Base-by-base conservation (phyloP, 2,113 vertebrate species). In the Syrmaticus mikado region DNA sequence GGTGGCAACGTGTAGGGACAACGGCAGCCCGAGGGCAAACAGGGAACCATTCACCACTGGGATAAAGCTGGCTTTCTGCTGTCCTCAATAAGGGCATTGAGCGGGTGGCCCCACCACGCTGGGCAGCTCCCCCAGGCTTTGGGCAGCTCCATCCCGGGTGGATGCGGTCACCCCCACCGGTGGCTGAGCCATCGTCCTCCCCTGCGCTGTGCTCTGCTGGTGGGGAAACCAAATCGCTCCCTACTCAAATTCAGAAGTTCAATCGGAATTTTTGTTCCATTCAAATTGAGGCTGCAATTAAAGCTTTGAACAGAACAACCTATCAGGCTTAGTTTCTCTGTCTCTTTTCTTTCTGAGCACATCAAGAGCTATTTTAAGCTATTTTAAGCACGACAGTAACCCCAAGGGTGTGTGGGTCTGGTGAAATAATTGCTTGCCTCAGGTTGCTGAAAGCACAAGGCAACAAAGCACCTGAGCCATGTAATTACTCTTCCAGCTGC, bases 391-490 rank as follows among this genome's bases (percentile, higher is more conserved):
- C 2, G 4, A n/a, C 0, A 7, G 66, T 65, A 91, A 71, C 72
- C 92, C 57, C 93, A 87, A 65, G 81, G 92, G 89, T 73, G n/a
- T 41, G 58, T 68, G 46, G 55, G 40, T 85, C 90, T 93, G 92
- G 67, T 80, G 61, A 94, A 97, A 94, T 94, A 96, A 94, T 95
- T 95, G 94, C 80, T 95, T 85, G 80, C 92, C 94, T 95, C 89
- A 74, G 91, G 92, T 95, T 91, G 94, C 80, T 77, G 48, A 91
- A 91, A 76, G 75, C 57, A 43, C 64, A 76, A 93, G 61, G 77
- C 84, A 89, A 85, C 93, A 87, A 78, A 96, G 55, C 94, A 95
- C 95, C 89, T 95, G 95, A 97, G 93, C 95, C 95, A 90, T 60
- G 90, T 93, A 96, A 96, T 96, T 94, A 91, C 87, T 93, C 86